Percentiles rank a stretch among this genome's conserved stretches.
Conservation (phyloP, 1,140 invertebrate genomes). For the Heliconius nattereri region DNA sequence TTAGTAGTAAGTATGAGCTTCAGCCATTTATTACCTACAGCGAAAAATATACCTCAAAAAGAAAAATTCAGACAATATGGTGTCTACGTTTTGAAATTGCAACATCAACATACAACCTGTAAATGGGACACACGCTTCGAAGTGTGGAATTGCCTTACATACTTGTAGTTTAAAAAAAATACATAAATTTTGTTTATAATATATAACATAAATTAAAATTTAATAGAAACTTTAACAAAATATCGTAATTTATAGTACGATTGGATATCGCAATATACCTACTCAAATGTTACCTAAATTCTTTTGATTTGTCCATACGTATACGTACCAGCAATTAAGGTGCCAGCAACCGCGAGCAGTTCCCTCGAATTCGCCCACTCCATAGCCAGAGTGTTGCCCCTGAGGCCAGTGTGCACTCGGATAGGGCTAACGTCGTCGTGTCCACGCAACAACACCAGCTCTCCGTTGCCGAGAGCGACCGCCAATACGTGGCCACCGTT, state of each 20-base stretch:
- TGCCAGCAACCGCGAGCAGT: constrained; percentile 95
- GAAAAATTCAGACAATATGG: constrained; percentile 2
- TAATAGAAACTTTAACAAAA: too few relatives aligned
- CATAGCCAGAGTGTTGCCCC: constrained; percentile 89
- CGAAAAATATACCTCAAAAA: constrained; percentile 3
- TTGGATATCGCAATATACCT: too few relatives aligned
- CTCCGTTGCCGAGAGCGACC: constrained; percentile 93
- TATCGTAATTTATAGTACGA: too few relatives aligned
- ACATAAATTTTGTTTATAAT: too few relatives aligned
- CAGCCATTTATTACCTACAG: neutral
- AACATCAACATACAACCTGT: neutral
- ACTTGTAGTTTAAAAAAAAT: too few relatives aligned
- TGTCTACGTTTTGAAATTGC: constrained; percentile 1
- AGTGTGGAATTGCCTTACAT: neutral
- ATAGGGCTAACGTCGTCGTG: constrained; percentile 96
- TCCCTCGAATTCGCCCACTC: constrained; percentile 98
- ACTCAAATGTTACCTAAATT: neutral
- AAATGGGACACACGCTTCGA: neutral
- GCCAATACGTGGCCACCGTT: constrained; percentile 87
- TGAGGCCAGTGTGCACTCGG: constrained; percentile 90
- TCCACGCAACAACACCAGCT: constrained; percentile 92
- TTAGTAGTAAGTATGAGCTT: neutral
- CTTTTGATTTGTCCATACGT: too few relatives aligned
- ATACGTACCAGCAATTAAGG: constrained; percentile 66
- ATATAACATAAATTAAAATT: too few relatives aligned